Conservation (phyloP, 2,797 vertebrate genomes). For the Sebastes paucispinis region DNA sequence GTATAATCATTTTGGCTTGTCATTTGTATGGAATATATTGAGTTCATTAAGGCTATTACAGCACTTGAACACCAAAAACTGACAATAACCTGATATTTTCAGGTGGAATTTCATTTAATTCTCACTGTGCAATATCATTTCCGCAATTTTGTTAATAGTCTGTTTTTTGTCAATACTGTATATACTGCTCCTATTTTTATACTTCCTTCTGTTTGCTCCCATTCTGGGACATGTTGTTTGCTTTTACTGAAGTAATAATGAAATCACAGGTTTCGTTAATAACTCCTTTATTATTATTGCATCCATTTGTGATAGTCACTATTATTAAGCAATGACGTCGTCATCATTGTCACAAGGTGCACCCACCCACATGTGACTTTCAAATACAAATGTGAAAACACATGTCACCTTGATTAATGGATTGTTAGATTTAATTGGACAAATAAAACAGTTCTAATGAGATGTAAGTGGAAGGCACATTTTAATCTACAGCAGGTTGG, state of each 20-base stretch:
- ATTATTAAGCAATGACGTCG: not conserved
- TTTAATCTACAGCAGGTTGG: conserved; percentile 15
- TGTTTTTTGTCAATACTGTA: too few species aligned
- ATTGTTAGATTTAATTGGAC: conserved; percentile 15
- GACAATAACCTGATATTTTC: too few species aligned
- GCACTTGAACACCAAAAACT: not conserved
- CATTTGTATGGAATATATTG: not conserved
- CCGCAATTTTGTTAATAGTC: too few species aligned
- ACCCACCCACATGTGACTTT: not conserved
- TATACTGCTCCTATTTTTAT: too few species aligned
- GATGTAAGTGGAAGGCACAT: not conserved
- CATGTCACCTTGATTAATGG: not conserved
- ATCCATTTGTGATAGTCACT: not conserved
- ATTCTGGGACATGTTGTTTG: not conserved
- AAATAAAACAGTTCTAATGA: conserved; percentile 30
- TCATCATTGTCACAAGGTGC: not conserved
- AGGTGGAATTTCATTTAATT: too few species aligned
- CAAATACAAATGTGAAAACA: not conserved
- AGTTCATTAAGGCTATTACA: not conserved
- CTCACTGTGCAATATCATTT: too few species aligned
- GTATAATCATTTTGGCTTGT: not conserved
- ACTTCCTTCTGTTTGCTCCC: not conserved
- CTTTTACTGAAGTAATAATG: not conserved
- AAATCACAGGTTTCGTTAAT: not conserved
- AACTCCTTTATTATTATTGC: conserved; percentile 5